phyloP scores from a whole-genome alignment of 1,140 invertebrate species.

The Wasmannia auropunctata region DNA sequence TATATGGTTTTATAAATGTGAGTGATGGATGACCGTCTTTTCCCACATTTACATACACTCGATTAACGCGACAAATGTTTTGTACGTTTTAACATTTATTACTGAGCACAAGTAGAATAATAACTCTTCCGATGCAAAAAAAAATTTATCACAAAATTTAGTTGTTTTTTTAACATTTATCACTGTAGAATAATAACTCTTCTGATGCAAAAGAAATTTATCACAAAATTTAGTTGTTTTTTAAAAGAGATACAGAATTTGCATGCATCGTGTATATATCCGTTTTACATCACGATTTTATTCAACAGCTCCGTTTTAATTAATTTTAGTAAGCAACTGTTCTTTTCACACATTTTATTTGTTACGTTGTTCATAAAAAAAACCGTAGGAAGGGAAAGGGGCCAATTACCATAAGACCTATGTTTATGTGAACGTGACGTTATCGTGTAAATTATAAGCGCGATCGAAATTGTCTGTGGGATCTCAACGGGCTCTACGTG shows the following conservation, averaged over 20 bases:
- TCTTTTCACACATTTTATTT: neutral
- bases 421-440: neutral
- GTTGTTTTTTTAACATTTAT: neutral
- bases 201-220: neutral
- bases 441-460: constrained; percentile 20
- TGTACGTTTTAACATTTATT: constrained; percentile 27
- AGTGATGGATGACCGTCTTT: constrained; percentile 71
- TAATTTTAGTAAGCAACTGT: neutral
- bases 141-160: neutral
- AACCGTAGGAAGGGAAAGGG: neutral
- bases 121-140: neutral
- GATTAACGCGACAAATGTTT: neutral
- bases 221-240: neutral
- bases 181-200: neutral
- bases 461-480: constrained; percentile 17
- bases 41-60: constrained; percentile 26
- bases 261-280: neutral
- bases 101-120: neutral
- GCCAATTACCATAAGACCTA: neutral
- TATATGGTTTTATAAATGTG: constrained; percentile 71
- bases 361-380: neutral
- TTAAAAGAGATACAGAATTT: neutral
- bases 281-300: neutral
- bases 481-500: neutral
- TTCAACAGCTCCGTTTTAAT: neutral